Percentiles rank a stretch among this genome's conserved stretches.
These are phyloP conservation scores for Anhinga anhinga DNA, from an alignment of 2,113 vertebrate species.

Conservation along the genomic window DNA sequence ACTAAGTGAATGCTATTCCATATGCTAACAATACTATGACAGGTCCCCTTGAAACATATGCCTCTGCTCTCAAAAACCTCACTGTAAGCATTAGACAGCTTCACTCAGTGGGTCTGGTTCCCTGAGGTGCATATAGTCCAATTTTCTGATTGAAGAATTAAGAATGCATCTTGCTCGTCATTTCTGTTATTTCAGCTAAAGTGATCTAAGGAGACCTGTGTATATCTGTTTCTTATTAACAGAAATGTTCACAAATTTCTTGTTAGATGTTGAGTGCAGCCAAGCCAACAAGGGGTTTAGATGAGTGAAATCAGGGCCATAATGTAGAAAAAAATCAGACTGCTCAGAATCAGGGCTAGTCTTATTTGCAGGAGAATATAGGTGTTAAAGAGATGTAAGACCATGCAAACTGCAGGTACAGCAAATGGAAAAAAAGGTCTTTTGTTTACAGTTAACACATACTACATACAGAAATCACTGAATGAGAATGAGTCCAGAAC, in stretches of 20 bases:
- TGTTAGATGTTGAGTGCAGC: background rate
- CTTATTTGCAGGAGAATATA: background rate
- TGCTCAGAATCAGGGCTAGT: background rate
- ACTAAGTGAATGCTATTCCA: background rate
- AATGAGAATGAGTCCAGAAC: background rate
- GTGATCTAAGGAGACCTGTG: background rate
- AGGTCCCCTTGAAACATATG: background rate
- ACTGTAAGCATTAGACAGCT: background rate
- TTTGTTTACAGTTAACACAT: background rate
- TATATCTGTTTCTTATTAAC: background rate
- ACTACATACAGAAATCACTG: background rate
- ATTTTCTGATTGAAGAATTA: background rate
- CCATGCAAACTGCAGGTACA: background rate
- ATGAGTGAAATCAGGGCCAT: background rate
- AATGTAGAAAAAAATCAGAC: background rate
- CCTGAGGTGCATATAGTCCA: background rate
- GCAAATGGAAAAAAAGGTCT: background rate
- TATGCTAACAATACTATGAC: background rate
- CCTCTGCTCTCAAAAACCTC: background rate
- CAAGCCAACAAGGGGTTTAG: background rate
- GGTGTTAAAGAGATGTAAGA: background rate
- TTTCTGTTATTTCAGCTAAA: background rate
- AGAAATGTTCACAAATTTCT: background rate
- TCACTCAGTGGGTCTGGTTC: background rate
- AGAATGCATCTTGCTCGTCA: background rate